Percentiles rank a stretch among this genome's conserved stretches.
Conservation (phyloP, 1,140 invertebrate genomes). For the Drosophila leontia region DNA sequence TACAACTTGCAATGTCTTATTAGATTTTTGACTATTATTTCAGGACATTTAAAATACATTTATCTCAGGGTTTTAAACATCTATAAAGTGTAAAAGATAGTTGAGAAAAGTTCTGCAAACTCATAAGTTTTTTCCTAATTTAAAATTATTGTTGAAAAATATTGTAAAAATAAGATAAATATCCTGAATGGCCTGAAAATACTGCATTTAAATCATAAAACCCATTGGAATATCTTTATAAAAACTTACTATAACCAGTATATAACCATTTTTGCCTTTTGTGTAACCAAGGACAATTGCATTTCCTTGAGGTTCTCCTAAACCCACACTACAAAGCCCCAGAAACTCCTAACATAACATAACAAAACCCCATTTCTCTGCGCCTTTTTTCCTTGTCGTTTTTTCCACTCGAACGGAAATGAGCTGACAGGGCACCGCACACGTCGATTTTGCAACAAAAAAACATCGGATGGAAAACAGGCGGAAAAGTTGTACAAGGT, state of each 20-base stretch:
- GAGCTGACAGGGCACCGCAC: constrained; percentile 74
- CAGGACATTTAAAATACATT: background rate
- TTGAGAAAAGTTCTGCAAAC: background rate
- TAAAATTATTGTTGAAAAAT: background rate
- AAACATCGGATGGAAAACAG: constrained; percentile 6
- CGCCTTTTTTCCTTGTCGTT: constrained; percentile 54
- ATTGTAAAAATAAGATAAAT: background rate
- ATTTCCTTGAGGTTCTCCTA: constrained; percentile 1
- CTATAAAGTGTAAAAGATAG: background rate
- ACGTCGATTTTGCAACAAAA: constrained; percentile 49
- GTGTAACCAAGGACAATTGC: constrained; percentile 31
- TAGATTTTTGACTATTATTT: background rate
- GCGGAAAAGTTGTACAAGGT: constrained; percentile 38
- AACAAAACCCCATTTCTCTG: constrained; percentile 34
- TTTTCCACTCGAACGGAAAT: constrained; percentile 76
- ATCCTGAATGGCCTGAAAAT: background rate
- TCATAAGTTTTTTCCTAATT: background rate
- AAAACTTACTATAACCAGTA: background rate
- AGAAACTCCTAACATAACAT: constrained; percentile 10
- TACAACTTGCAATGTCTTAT: background rate
- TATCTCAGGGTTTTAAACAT: background rate
- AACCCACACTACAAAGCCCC: background rate
- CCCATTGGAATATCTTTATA: background rate
- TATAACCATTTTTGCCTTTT: background rate
- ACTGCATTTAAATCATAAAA: background rate